These are phyloP conservation scores for Palythoa grandis DNA, from an alignment of 92 coral and sea anemone species.

Conservation along the genomic window DNA sequence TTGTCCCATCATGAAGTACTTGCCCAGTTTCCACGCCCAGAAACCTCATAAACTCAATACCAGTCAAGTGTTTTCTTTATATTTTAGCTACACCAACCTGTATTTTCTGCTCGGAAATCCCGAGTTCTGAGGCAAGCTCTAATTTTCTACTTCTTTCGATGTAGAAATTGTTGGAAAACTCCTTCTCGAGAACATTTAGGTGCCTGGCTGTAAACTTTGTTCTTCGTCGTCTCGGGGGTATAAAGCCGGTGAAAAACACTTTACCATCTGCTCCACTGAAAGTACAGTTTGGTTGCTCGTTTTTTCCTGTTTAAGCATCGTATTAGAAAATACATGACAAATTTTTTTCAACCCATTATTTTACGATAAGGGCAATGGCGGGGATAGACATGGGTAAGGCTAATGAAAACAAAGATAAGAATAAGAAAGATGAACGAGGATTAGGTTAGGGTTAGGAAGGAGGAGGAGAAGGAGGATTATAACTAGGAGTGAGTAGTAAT, in stretches of 20 bases:
- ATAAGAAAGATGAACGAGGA: neutral
- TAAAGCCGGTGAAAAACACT: slow-evolving; percentile 1
- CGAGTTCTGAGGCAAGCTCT: slow-evolving; percentile 9
- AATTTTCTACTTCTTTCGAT: slow-evolving; percentile 8
- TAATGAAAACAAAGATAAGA: neutral
- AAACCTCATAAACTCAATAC: too few species aligned
- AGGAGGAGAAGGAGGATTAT: too few species aligned
- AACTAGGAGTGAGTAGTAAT: too few species aligned
- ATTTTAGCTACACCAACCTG: too few species aligned
- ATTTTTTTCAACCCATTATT: neutral
- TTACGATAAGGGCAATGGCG: neutral
- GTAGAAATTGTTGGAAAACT: slow-evolving; percentile 23
- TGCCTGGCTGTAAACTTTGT: slow-evolving; percentile 26
- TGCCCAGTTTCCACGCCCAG: too few species aligned
- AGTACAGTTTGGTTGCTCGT: neutral
- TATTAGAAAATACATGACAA: neutral
- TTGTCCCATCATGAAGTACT: too few species aligned
- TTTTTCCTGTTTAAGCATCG: neutral
- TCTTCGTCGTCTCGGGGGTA: slow-evolving; percentile 23
- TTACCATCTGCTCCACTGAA: slow-evolving; percentile 2
- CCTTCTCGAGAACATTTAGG: slow-evolving; percentile 2
- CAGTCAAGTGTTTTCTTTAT: too few species aligned
- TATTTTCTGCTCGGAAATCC: neutral
- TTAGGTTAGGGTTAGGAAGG: too few species aligned
- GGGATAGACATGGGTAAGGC: neutral